Conservation (phyloP, 2,797 vertebrate species). For the Coregonus suidteri region DNA sequence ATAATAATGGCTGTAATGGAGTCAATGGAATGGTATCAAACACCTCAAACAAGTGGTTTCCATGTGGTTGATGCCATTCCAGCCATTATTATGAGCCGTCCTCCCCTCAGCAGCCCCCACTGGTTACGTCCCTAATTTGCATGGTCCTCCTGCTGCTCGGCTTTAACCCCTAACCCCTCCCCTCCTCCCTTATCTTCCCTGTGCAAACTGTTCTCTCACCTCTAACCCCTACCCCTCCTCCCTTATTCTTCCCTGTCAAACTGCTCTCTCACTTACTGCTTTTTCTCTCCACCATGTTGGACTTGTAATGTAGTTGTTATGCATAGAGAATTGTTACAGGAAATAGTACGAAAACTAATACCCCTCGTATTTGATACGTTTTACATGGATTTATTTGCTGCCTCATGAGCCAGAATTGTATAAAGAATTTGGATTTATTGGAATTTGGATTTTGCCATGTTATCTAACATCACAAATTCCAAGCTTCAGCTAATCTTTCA, state of each 20-base stretch:
- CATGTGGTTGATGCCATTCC: no score
- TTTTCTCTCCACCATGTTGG: neutral
- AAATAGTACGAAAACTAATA: neutral
- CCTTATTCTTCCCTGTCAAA: neutral
- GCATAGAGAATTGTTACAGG: neutral
- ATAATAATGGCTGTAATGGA: no score
- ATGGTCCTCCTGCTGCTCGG: neutral
- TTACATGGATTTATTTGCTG: neutral
- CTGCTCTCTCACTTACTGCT: slow-evolving; percentile 14
- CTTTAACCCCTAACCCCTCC: neutral
- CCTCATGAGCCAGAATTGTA: neutral
- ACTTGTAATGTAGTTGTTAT: neutral
- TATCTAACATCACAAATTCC: neutral
- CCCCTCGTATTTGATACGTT: neutral
- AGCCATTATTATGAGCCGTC: no score
- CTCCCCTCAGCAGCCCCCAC: no score
- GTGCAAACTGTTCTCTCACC: neutral
- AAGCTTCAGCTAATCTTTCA: slow-evolving; percentile 5
- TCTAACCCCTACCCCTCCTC: neutral
- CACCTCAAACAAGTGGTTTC: no score
- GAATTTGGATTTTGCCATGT: neutral
- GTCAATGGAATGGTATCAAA: no score
- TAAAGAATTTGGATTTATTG: neutral
- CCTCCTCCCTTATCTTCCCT: neutral
- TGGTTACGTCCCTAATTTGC: neutral